These are phyloP conservation scores for Apodemia zela DNA, from an alignment of 2,888 invertebrate species.

Conservation along the genomic window DNA sequence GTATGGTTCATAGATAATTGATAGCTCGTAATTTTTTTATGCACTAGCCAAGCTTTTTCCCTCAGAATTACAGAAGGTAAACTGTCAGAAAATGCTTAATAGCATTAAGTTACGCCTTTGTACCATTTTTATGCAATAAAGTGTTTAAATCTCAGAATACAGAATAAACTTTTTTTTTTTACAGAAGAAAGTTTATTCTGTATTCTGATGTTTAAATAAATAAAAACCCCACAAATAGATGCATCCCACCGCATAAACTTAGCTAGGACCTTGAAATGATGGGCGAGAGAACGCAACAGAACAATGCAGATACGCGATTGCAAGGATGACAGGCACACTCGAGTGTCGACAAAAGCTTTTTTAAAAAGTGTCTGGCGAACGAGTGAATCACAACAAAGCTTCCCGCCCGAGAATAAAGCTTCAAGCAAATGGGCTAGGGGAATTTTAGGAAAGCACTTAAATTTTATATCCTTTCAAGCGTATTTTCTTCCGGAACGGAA, in stretches of 20 bases:
- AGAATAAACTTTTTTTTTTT: no score
- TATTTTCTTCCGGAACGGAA: constrained; percentile 27
- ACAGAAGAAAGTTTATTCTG: no score
- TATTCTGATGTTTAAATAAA: no score
- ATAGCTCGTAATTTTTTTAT: no score
- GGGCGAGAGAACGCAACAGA: not conserved
- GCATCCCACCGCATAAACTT: not conserved
- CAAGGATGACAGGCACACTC: not conserved
- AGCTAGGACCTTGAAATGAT: constrained; percentile 6
- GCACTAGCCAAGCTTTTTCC: no score
- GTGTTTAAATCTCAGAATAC: no score
- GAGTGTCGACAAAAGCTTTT: constrained; percentile 57
- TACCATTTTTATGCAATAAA: no score
- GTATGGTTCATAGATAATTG: no score
- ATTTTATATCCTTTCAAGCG: constrained; percentile 27
- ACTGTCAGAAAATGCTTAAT: no score
- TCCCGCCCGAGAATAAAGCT: constrained; percentile 36
- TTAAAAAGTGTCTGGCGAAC: constrained; percentile 63
- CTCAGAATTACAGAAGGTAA: no score
- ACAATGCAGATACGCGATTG: not conserved
- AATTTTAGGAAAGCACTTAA: constrained; percentile 34
- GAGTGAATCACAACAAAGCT: constrained; percentile 60
- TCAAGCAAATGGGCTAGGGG: constrained; percentile 32
- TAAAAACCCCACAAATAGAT: no score
- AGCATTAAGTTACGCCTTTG: no score